These are phyloP conservation scores for Drosophila percnosoma DNA, from an alignment of 2,888 invertebrate species.

Conservation along the genomic window DNA sequence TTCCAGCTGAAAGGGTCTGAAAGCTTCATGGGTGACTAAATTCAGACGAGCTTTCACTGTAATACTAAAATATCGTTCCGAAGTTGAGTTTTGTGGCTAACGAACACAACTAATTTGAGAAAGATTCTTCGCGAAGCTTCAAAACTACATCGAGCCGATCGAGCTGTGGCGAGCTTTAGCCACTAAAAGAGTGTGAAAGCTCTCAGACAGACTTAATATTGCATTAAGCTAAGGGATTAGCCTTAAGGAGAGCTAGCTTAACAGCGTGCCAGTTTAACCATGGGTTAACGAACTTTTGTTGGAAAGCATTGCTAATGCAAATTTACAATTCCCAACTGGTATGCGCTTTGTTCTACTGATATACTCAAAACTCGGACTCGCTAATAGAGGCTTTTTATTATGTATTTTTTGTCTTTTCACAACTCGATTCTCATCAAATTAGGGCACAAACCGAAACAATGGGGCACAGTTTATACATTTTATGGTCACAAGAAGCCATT, in stretches of 20 bases:
- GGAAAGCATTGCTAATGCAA: no score
- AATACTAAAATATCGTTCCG: no score
- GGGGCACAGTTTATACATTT: conserved; percentile 65
- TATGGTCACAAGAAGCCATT: conserved; percentile 64
- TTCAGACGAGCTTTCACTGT: neutral
- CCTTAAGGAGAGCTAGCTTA: neutral
- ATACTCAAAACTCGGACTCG: neutral
- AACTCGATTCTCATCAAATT: conserved; percentile 57
- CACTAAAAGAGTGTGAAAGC: no score
- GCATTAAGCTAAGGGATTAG: neutral
- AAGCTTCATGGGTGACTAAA: neutral
- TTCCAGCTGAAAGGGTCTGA: neutral
- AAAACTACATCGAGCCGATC: neutral
- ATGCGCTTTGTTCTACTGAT: neutral
- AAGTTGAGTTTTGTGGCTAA: no score
- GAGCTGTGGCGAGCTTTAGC: no score
- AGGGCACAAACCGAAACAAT: conserved; percentile 40
- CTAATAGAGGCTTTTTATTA: neutral
- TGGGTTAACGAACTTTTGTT: neutral
- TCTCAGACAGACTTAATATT: neutral
- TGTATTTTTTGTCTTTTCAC: conserved; percentile 42
- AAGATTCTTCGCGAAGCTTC: neutral
- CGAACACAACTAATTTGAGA: neutral
- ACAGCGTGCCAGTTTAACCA: neutral
- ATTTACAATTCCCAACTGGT: conserved; percentile 1